phyloP scores from a whole-genome alignment of 1,140 invertebrate species.

The Drosophila kikkawai region DNA sequence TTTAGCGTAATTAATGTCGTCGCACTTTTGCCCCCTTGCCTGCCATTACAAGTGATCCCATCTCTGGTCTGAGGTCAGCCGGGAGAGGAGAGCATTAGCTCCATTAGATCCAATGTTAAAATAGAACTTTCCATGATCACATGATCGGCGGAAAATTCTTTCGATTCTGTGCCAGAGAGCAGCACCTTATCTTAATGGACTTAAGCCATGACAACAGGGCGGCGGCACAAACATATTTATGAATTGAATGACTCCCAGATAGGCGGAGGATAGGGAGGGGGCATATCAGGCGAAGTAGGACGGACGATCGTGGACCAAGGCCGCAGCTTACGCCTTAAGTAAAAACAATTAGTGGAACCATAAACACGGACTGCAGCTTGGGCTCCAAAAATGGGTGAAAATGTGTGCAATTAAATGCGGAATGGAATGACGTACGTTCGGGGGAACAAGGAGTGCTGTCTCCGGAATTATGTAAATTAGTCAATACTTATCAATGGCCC shows the following conservation, averaged over 20 bases:
- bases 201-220: slow-evolving; percentile 21
- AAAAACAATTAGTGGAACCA: slow-evolving; percentile 29
- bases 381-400: slow-evolving; percentile 37
- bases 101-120: not conserved
- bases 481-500: slow-evolving; percentile 27
- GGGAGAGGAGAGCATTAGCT: slow-evolving; percentile 19
- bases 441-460: slow-evolving; percentile 11
- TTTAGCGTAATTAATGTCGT: slow-evolving; percentile 20
- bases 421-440: slow-evolving; percentile 29
- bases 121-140: slow-evolving; percentile 11
- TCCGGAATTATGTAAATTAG: slow-evolving; percentile 44
- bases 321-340: slow-evolving; percentile 30
- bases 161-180: slow-evolving; percentile 6
- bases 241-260: slow-evolving; percentile 42
- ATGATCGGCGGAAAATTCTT: slow-evolving; percentile 25
- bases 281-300: slow-evolving; percentile 56
- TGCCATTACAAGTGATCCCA: slow-evolving; percentile 13
- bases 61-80: slow-evolving; percentile 21
- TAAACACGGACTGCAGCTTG: slow-evolving; percentile 34
- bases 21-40: slow-evolving; percentile 13
- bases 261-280: slow-evolving; percentile 32
- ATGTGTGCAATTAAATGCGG: slow-evolving; percentile 26
- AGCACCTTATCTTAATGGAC: slow-evolving; percentile 34
- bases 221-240: slow-evolving; percentile 49
- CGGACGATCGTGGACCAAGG: slow-evolving; percentile 17